A percentile compares a stretch with the other conserved stretches of the same genome.
Evolutionary conservation across 2,888 invertebrate genomes (phyloP).

Genomic region (Aethes cnicana): DNA sequence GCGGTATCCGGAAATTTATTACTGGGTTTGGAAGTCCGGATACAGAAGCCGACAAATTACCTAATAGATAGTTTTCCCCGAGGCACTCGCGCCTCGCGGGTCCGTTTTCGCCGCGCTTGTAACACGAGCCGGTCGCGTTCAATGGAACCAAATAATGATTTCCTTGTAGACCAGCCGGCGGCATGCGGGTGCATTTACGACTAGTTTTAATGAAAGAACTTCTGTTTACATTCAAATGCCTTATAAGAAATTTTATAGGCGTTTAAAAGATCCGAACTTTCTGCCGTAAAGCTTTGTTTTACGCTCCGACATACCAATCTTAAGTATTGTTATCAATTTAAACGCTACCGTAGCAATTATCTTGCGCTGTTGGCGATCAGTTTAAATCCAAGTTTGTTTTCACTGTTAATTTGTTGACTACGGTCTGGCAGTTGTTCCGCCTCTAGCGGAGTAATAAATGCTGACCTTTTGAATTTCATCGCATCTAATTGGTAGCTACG

Average conservation of each 20-base stretch:
- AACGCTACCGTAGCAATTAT: too few species aligned
- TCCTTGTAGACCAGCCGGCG: neutral
- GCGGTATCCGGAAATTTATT: constrained; percentile 14
- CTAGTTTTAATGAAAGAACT: constrained; percentile 6
- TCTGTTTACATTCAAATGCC: constrained; percentile 14
- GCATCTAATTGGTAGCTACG: constrained; percentile 1
- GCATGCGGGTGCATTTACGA: constrained; percentile 21
- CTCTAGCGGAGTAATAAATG: neutral
- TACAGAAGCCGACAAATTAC: constrained; percentile 13
- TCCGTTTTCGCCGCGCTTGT: constrained; percentile 10
- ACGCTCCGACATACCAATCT: neutral
- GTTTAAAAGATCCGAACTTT: neutral
- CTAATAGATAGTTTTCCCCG: constrained; percentile 18
- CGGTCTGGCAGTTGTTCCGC: neutral
- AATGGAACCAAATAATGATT: constrained; percentile 20
- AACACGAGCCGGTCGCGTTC: constrained; percentile 2
- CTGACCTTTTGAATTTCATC: constrained; percentile 2
- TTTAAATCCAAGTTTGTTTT: neutral
- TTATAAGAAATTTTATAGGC: constrained; percentile 8
- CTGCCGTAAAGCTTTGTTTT: neutral
- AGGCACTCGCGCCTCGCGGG: constrained; percentile 4
- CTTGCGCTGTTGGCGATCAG: too few species aligned
- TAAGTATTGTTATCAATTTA: neutral
- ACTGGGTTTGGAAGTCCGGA: constrained; percentile 2
- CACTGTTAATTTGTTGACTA: neutral